Percentiles rank a stretch among this genome's conserved stretches.
Conservation (phyloP, 2,113 vertebrate species). For the Lepisosteus oculatus region DNA sequence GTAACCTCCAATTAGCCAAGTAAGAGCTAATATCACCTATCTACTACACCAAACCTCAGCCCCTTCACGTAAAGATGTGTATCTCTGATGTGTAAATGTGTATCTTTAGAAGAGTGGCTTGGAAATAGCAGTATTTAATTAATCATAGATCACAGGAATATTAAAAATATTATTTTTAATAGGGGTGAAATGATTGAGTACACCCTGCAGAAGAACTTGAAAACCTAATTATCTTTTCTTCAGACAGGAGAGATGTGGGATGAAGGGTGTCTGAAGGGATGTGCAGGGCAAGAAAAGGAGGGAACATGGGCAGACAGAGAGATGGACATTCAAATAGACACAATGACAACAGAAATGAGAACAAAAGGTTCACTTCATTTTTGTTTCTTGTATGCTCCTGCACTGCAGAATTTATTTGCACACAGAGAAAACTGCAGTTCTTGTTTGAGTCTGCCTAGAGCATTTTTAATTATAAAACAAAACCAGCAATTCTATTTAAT, state of each 20-base stretch:
- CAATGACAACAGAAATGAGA: no score
- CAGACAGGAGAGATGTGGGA: neutral
- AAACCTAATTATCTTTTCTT: neutral
- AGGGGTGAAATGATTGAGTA: neutral
- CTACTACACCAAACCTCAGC: neutral
- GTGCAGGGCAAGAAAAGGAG: neutral
- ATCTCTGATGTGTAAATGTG: neutral
- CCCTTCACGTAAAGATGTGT: neutral
- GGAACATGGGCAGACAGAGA: neutral
- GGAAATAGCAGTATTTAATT: neutral
- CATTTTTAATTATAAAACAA: no score
- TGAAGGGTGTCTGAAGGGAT: no score
- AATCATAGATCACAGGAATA: conserved; percentile 10
- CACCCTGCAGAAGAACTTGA: neutral
- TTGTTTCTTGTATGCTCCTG: no score
- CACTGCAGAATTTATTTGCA: no score
- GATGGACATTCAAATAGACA: no score
- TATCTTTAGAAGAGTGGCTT: neutral
- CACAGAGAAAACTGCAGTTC: no score
- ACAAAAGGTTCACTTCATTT: no score
- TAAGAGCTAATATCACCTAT: neutral
- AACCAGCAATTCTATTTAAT: no score
- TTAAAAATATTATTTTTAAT: neutral
- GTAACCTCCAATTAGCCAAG: no score
- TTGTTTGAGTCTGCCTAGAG: no score